Evolutionary conservation across 2,113 vertebrate genomes (phyloP).

Genomic region (Oophaga pumilio): DNA sequence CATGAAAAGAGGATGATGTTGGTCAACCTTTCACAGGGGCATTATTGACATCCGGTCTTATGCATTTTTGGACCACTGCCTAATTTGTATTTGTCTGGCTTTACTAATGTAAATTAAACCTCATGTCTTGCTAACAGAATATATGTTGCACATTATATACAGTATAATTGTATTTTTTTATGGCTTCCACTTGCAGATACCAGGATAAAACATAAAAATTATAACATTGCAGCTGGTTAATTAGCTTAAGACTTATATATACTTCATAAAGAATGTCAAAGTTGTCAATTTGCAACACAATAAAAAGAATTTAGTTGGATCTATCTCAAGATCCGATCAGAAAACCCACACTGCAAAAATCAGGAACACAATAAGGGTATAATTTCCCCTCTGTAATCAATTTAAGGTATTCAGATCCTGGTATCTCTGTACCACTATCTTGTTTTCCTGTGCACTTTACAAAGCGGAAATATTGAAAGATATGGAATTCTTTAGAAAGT

Average conservation of each 20-base stretch:
- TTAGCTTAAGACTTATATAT: background rate
- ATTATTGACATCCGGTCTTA: background rate
- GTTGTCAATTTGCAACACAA: background rate
- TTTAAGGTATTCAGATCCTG: constrained; percentile 17
- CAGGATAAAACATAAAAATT: background rate
- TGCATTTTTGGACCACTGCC: background rate
- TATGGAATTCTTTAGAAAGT: constrained; percentile 40
- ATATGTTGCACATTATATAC: background rate
- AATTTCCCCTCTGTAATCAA: constrained; percentile 37
- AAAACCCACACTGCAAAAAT: constrained; percentile 43
- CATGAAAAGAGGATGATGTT: background rate
- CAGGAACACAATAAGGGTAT: constrained; percentile 40
- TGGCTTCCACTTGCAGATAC: background rate
- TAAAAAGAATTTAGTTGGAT: constrained; percentile 25
- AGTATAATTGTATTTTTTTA: background rate
- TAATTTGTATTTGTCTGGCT: background rate
- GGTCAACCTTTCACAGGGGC: background rate
- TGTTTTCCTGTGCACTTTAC: constrained; percentile 39
- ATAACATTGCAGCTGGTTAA: background rate
- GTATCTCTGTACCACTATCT: constrained; percentile 11
- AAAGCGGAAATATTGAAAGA: constrained; percentile 24
- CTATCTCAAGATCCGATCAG: constrained; percentile 35
- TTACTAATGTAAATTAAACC: background rate
- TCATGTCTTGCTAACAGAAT: background rate
- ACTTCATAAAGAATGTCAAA: constrained; percentile 16